A percentile compares a stretch with the other conserved stretches of the same genome.
phyloP scores from a whole-genome alignment of 2,797 vertebrate genomes.

The Bovichtus diacanthus region DNA sequence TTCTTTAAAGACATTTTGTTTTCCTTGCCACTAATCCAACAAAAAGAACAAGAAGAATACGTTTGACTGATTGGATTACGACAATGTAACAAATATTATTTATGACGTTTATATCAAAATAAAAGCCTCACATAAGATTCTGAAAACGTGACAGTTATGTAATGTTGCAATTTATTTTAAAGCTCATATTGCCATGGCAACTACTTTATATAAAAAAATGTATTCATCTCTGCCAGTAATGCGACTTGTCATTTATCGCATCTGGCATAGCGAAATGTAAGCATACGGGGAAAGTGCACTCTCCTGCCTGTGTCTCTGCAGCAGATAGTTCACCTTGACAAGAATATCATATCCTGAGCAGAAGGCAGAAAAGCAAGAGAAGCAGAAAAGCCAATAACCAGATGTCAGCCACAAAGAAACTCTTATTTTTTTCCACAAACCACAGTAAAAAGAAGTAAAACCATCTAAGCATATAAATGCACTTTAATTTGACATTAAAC shows the following conservation, averaged over 20 bases:
- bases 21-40: neutral
- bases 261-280: constrained; percentile 26
- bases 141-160: neutral
- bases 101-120: neutral
- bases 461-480: neutral
- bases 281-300: constrained; percentile 2
- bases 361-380: constrained; percentile 48
- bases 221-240: constrained; percentile 16
- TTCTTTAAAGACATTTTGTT: neutral
- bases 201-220: neutral
- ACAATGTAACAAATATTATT: neutral
- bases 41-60: neutral
- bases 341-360: constrained; percentile 54
- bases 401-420: constrained; percentile 41
- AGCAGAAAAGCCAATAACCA: constrained; percentile 59
- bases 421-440: neutral
- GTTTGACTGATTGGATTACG: neutral
- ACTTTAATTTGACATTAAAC: neutral
- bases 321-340: constrained; percentile 73
- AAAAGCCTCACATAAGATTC: neutral
- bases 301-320: constrained; percentile 48
- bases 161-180: neutral
- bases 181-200: neutral
- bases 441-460: neutral
- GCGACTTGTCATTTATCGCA: constrained; percentile 31